These are phyloP conservation scores for Aphelenchoides besseyi DNA, from an alignment of 1,140 invertebrate genomes.

Conservation along the genomic window DNA sequence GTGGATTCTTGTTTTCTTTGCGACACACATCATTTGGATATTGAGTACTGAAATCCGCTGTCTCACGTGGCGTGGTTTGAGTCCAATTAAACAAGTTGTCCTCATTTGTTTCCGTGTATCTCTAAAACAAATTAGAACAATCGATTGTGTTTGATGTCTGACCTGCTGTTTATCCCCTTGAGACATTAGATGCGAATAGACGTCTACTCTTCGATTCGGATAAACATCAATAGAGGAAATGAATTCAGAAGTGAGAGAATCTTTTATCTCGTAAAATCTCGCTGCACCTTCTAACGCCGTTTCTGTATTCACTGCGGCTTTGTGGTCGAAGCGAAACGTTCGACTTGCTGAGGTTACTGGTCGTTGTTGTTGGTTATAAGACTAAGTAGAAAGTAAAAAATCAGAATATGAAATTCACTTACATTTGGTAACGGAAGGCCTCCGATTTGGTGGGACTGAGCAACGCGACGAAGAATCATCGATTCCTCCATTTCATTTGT, in stretches of 20 bases:
- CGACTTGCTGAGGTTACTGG: background rate
- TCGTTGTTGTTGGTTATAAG: background rate
- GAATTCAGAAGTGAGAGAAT: background rate
- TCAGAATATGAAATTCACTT: background rate
- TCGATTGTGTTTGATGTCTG: background rate
- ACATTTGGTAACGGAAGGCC: background rate
- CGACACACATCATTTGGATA: background rate
- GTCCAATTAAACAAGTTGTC: background rate
- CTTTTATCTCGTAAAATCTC: background rate
- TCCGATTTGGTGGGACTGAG: background rate
- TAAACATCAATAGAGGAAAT: background rate
- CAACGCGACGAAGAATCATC: background rate
- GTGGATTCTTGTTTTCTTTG: background rate
- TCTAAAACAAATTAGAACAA: background rate
- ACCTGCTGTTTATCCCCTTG: background rate
- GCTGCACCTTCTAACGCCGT: background rate
- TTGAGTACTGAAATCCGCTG: background rate
- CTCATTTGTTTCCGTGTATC: background rate
- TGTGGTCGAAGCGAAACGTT: background rate
- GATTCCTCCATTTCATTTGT: slow-evolving; percentile 7
- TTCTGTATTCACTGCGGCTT: background rate
- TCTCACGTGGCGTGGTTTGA: background rate
- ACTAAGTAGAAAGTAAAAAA: background rate
- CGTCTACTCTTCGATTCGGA: background rate
- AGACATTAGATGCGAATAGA: background rate